These are phyloP conservation scores for Saxidomus purpurata DNA, from an alignment of 1,140 invertebrate species.

Conservation along the genomic window DNA sequence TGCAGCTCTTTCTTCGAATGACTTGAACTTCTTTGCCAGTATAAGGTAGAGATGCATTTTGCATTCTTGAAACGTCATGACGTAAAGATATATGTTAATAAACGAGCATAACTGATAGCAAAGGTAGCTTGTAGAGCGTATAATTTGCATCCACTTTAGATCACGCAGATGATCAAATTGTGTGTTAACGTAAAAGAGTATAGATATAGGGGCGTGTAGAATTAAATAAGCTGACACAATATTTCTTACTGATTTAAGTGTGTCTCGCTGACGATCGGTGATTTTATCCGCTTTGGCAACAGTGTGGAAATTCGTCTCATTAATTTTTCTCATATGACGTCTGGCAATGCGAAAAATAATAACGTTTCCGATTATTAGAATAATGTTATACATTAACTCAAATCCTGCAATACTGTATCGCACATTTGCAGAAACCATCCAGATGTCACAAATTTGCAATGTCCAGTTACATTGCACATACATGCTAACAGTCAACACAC, in stretches of 20 bases:
- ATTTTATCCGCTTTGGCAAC: background rate
- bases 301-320: background rate
- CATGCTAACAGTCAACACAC: background rate
- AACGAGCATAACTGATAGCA: constrained; percentile 2
- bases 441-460: background rate
- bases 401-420: background rate
- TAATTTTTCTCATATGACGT: background rate
- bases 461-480: background rate
- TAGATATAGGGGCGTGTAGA: background rate
- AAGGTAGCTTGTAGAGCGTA: background rate
- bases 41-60: background rate
- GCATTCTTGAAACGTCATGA: constrained; percentile 21
- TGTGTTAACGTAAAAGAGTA: background rate
- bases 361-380: background rate
- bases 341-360: constrained; percentile 4
- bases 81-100: constrained; percentile 24
- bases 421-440: background rate
- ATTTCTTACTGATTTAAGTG: background rate
- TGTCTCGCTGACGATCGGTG: background rate
- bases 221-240: background rate
- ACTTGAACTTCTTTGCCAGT: background rate
- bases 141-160: background rate
- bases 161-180: background rate
- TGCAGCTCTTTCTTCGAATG: background rate
- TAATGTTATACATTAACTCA: background rate